phyloP scores from a whole-genome alignment of 2,888 invertebrate species.

The Gnatocerus cornutus region DNA sequence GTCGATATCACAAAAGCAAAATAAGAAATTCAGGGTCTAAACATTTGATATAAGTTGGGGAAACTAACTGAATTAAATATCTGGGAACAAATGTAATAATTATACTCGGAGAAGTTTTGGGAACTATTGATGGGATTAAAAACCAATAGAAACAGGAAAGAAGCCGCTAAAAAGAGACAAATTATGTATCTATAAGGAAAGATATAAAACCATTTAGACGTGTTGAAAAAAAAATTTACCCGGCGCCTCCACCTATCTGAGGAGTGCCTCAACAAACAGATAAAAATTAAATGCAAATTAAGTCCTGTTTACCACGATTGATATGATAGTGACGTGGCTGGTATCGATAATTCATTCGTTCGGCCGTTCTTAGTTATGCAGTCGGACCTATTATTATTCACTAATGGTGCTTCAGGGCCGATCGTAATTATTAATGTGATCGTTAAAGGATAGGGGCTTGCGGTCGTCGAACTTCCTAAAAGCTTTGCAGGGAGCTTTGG shows the following conservation, averaged over 20 bases:
- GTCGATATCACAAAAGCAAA: too few relatives aligned
- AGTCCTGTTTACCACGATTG: background rate
- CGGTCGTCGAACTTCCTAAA: constrained; percentile 43
- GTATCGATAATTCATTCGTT: constrained; percentile 17
- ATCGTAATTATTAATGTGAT: constrained; percentile 38
- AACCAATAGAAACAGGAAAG: too few relatives aligned
- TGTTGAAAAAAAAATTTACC: background rate
- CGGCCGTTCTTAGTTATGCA: constrained; percentile 17
- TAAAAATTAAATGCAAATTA: constrained; percentile 4
- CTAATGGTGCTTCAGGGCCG: constrained; percentile 23
- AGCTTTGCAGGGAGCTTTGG: constrained; percentile 23
- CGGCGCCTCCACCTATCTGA: background rate
- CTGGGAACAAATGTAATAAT: too few relatives aligned
- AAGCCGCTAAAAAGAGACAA: too few relatives aligned
- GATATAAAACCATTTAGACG: background rate
- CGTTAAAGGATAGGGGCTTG: constrained; percentile 37
- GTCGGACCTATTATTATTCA: constrained; percentile 29
- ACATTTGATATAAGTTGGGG: too few relatives aligned
- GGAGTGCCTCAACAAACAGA: constrained; percentile 1
- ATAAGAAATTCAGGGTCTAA: too few relatives aligned
- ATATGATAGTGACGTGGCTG: constrained; percentile 5
- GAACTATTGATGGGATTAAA: too few relatives aligned
- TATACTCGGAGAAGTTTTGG: too few relatives aligned
- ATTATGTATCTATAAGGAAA: too few relatives aligned
- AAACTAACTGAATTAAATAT: too few relatives aligned